A percentile compares a stretch with the other conserved stretches of the same genome.
Conservation (phyloP, 2,113 vertebrate genomes). For the Dromaius novaehollandiae region DNA sequence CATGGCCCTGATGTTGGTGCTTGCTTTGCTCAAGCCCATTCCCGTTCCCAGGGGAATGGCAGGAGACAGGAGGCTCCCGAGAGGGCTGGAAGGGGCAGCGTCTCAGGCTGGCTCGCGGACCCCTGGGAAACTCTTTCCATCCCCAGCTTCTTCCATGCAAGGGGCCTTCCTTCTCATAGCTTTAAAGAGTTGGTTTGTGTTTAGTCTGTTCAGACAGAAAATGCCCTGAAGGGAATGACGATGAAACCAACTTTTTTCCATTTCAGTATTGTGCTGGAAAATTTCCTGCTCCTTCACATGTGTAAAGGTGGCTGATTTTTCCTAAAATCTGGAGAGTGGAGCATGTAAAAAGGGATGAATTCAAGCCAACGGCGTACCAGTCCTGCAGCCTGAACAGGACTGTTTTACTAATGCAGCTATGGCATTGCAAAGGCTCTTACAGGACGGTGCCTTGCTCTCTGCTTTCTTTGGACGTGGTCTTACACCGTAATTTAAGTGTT, state of each 20-base stretch:
- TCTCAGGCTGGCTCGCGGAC: neutral
- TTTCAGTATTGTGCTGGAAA: neutral
- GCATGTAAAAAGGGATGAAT: neutral
- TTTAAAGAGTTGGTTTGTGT: neutral
- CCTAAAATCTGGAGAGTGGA: neutral
- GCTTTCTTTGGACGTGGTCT: neutral
- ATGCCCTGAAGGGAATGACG: neutral
- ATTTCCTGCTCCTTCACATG: neutral
- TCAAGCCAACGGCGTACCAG: rapidly evolving
- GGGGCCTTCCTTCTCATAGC: neutral
- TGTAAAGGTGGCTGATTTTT: neutral
- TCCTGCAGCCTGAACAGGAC: neutral
- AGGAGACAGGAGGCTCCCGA: slow-evolving; percentile 7
- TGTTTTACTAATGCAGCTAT: neutral
- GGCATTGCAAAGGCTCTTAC: neutral
- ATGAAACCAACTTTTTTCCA: neutral
- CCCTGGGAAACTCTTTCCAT: neutral
- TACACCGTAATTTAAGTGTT: neutral
- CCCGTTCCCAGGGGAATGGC: neutral
- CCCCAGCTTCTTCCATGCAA: neutral
- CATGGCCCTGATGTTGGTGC: neutral
- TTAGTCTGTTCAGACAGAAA: neutral
- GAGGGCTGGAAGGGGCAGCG: neutral
- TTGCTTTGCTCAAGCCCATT: neutral
- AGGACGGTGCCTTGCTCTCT: neutral